Base-by-base conservation (phyloP, 2,797 vertebrate species). In the Tiaroga cobitis region DNA sequence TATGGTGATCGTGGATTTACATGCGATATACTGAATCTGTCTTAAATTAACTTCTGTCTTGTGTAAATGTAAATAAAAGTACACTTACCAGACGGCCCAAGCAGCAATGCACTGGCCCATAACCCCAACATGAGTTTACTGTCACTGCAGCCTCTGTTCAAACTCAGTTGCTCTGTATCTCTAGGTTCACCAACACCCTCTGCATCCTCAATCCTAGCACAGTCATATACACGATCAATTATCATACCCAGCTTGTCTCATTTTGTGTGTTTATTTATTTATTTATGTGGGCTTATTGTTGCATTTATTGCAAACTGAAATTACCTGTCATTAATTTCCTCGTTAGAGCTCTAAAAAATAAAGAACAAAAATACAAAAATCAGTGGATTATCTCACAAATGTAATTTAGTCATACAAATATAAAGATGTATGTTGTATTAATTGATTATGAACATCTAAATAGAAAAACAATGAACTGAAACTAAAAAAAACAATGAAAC, bases 171-270 rank as follows among this genome's bases (percentile, higher is more conserved):
- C n/a, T 92, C 93, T 0, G 97, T 97, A 87, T 98, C 97, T 89
- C 96, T 94, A 1, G 97, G 98, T 87, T 97, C 95, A 43, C 97
- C 94, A 77, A 98, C 96, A 16, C 97, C 97, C 59, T 99, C 97
- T 0, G 97, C 95, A 90, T 95, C 94, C 93, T 99, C 98, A 1
- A 96, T 93, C 92, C 98, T 99, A 91, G 89, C 59, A 88, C 49
- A 87, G 15, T 43, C 29, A 82, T 78, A 67, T 13, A 89, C 61
- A 82, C 3, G 65, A 78, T 83, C 39, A 76, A 29, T 77, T 43
- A 24, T 65, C 15, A 65, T 67, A 41, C 59, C 39, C 37, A 29
- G 69, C 18, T 32, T 9, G 16, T 43, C 26, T 63, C 24, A 67
- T 34, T 51, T 41, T 32, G 24, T 51, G 16, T 26, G 34, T 41